Conservation (phyloP, 30 jellyfish, hydroid and myxozoan species). For the Phacellophora camtschatica region DNA sequence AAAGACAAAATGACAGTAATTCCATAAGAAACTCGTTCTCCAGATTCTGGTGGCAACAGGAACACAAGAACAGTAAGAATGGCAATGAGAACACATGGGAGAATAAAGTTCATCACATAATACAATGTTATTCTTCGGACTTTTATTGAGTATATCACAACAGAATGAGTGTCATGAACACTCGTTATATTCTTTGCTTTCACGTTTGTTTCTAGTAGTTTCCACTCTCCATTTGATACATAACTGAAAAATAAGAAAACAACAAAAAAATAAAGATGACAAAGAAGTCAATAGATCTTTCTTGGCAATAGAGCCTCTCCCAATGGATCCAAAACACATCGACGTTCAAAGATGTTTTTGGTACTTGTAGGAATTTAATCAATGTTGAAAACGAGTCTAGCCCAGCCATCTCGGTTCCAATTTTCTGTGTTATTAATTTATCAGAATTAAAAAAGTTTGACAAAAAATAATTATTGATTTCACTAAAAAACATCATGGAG, state of each 20-base stretch:
- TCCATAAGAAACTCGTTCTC: conserved; percentile 82
- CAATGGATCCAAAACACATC: no score
- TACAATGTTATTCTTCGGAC: conserved; percentile 60
- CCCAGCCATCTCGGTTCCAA: no score
- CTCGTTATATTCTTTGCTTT: background rate
- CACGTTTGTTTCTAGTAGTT: conserved; percentile 46
- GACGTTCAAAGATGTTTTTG: no score
- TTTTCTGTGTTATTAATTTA: no score
- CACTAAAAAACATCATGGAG: no score
- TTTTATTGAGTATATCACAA: conserved; percentile 41
- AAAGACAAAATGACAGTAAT: conserved; percentile 77
- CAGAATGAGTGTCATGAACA: conserved; percentile 9
- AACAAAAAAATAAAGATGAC: no score
- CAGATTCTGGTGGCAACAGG: conserved; percentile 87
- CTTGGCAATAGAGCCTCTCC: no score
- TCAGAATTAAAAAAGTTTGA: no score
- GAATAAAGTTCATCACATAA: conserved; percentile 77
- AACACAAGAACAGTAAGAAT: conserved; percentile 65
- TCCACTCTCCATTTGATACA: conserved; percentile 73
- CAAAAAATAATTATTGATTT: no score
- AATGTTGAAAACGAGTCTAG: no score
- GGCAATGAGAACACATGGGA: conserved; percentile 83
- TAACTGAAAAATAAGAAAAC: conserved; percentile 12
- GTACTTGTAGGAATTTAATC: no score
- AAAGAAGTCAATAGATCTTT: no score